phyloP scores from a whole-genome alignment of 2,113 vertebrate genomes.

The Bubo bubo region DNA sequence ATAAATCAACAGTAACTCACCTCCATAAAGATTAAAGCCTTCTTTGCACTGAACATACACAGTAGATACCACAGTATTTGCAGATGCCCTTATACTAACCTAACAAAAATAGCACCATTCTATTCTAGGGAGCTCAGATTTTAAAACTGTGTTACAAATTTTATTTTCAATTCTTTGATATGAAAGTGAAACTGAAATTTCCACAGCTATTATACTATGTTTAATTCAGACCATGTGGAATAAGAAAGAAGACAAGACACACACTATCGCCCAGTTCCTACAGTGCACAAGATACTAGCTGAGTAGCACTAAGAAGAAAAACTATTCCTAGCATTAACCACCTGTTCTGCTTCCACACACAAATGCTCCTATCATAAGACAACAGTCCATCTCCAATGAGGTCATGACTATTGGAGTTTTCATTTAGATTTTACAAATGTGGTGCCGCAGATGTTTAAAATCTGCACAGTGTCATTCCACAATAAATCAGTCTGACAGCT shows the following conservation, averaged over 20 bases:
- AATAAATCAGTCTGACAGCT: neutral
- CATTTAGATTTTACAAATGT: conserved; percentile 3
- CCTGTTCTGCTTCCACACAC: neutral
- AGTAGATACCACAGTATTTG: neutral
- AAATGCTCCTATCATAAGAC: neutral
- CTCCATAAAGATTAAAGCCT: neutral
- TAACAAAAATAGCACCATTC: neutral
- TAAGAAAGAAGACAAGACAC: neutral
- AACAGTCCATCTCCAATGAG: neutral
- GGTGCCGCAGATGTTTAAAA: neutral
- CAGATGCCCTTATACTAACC: neutral
- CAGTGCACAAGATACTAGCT: neutral
- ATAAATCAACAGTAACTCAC: neutral
- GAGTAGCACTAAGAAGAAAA: neutral
- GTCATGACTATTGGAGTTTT: neutral
- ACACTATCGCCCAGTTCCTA: neutral
- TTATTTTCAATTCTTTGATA: neutral
- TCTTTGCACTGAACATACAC: neutral
- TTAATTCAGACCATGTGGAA: neutral
- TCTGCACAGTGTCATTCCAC: neutral
- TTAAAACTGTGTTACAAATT: neutral
- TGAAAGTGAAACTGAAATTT: neutral
- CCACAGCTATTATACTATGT: neutral
- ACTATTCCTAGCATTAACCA: neutral
- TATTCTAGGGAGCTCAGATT: neutral